Conservation (phyloP, 1,140 invertebrate species). For the Eubasilissa regina region DNA sequence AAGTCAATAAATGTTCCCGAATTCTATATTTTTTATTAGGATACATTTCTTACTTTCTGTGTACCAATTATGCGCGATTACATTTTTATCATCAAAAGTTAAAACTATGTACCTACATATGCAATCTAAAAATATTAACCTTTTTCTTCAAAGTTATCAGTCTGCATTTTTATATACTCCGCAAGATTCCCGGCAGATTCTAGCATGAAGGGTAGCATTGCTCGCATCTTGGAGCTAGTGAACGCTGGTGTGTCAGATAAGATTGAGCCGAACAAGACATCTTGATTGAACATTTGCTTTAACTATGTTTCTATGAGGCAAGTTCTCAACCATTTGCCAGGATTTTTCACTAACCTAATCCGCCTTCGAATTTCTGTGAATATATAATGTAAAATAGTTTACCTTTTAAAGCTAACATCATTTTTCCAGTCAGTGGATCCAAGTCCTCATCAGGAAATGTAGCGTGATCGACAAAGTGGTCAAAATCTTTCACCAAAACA, state of each 20-base stretch:
- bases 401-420: constrained; percentile 66
- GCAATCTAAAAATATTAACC: constrained; percentile 30
- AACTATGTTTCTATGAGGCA: too few relatives aligned
- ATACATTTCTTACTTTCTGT: too few relatives aligned
- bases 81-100: too few relatives aligned
- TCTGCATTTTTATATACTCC: constrained; percentile 12
- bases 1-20: too few relatives aligned
- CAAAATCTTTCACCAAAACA: constrained; percentile 62
- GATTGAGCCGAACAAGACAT: too few relatives aligned
- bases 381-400: not conserved
- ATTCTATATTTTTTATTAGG: too few relatives aligned
- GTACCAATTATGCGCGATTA: too few relatives aligned
- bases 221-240: constrained; percentile 71
- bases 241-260: constrained; percentile 70
- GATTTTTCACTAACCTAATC: too few relatives aligned
- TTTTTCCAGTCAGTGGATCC: constrained; percentile 69
- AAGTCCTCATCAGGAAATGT: constrained; percentile 62
- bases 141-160: not conserved
- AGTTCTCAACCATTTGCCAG: too few relatives aligned
- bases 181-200: constrained; percentile 62
- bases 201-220: constrained; percentile 69
- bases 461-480: constrained; percentile 71
- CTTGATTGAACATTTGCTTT: too few relatives aligned
- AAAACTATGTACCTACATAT: too few relatives aligned
- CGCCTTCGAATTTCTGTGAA: too few relatives aligned